Conservation (phyloP, 2,797 vertebrate genomes). For the Rhinophrynus dorsalis region DNA sequence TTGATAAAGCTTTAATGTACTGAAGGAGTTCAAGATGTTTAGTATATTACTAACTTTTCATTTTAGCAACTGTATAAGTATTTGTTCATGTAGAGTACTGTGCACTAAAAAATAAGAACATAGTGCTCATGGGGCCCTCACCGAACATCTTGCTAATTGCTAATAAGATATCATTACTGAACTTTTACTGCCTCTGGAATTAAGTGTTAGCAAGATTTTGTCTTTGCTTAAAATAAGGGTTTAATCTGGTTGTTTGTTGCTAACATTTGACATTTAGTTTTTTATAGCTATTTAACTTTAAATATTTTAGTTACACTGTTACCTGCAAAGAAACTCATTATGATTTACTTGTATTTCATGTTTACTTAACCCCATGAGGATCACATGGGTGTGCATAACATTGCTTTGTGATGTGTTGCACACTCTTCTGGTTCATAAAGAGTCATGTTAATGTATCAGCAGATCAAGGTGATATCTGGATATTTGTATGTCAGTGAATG, state of each 20-base stretch:
- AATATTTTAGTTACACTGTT: constrained; percentile 5
- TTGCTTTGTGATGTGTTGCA: too few species aligned
- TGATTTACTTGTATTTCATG: neutral
- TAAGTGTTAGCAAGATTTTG: constrained; percentile 34
- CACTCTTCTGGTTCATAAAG: too few species aligned
- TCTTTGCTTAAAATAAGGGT: constrained; percentile 38
- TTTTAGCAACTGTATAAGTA: constrained; percentile 21
- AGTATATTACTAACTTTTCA: constrained; percentile 29
- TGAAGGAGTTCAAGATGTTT: constrained; percentile 26
- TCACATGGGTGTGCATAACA: too few species aligned
- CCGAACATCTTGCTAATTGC: constrained; percentile 43
- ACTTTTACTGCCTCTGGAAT: constrained; percentile 34
- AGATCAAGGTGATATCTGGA: too few species aligned
- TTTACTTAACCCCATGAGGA: too few species aligned
- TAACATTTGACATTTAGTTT: constrained; percentile 12
- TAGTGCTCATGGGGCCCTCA: constrained; percentile 33
- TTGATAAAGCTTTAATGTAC: constrained; percentile 28
- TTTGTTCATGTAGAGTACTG: constrained; percentile 33
- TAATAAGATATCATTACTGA: constrained; percentile 47
- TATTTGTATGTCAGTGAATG: too few species aligned
- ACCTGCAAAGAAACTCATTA: neutral
- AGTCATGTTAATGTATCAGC: too few species aligned
- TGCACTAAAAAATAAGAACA: constrained; percentile 42
- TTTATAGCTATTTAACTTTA: constrained; percentile 1
- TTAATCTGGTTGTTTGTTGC: constrained; percentile 15